These are phyloP conservation scores for Iguana delicatissima DNA, from an alignment of 2,797 vertebrate genomes.

Conservation along the genomic window DNA sequence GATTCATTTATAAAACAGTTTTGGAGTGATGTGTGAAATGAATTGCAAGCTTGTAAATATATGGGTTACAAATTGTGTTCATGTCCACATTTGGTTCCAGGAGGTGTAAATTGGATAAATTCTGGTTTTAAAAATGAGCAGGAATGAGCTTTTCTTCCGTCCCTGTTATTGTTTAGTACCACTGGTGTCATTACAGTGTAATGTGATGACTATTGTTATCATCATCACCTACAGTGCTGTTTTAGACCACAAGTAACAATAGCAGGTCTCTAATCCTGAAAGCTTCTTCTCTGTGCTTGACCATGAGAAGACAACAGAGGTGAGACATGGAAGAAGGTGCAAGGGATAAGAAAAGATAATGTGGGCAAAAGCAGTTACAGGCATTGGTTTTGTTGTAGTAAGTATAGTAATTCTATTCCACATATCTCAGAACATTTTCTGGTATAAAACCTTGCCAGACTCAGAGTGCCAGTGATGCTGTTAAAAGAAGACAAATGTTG, in stretches of 20 bases:
- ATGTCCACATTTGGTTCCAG: not conserved
- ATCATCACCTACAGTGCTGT: not conserved
- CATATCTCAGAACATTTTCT: slow-evolving; percentile 58
- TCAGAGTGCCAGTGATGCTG: slow-evolving; percentile 57
- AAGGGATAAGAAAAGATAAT: not conserved
- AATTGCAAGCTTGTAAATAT: not conserved
- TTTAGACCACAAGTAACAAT: not conserved
- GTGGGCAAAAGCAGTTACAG: not conserved
- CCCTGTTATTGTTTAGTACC: not conserved
- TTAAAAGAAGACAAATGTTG: slow-evolving; percentile 59
- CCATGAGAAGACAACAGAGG: not conserved
- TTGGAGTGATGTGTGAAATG: not conserved
- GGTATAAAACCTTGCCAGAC: slow-evolving; percentile 58
- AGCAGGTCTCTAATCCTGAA: not conserved
- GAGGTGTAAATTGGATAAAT: not conserved
- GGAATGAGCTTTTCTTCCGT: not conserved
- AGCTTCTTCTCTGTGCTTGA: not conserved
- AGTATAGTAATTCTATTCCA: not conserved
- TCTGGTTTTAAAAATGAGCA: not conserved
- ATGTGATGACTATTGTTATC: not conserved
- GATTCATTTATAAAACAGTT: not conserved
- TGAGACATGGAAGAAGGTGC: not conserved
- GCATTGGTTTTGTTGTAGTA: not conserved
- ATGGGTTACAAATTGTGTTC: not conserved
- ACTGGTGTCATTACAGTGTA: not conserved